Evolutionary conservation across 2,113 vertebrate genomes (phyloP).

Genomic region (Platichthys flesus): DNA sequence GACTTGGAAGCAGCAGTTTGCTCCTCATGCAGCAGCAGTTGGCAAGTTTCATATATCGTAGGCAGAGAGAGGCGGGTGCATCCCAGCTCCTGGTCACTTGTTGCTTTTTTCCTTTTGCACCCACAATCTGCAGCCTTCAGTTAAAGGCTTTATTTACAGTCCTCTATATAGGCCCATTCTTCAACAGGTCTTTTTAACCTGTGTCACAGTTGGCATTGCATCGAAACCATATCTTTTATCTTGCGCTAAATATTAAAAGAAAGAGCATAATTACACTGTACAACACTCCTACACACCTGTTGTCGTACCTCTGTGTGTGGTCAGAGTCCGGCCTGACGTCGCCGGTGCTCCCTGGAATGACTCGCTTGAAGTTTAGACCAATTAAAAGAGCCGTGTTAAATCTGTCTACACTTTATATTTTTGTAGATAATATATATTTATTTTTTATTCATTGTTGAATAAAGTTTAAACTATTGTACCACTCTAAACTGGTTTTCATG

Average conservation of each 20-base stretch:
- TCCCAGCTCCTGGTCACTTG: not conserved
- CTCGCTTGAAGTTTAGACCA: constrained; percentile 28
- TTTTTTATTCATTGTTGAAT: constrained; percentile 84
- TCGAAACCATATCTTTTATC: constrained; percentile 31
- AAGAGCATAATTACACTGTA: constrained; percentile 7
- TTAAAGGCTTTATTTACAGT: constrained; percentile 10
- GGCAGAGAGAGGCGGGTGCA: too few relatives aligned
- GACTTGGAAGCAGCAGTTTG: not conserved
- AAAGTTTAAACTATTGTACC: constrained; percentile 75
- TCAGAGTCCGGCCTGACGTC: constrained; percentile 32
- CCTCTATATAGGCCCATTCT: too few relatives aligned
- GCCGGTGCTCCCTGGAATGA: constrained; percentile 48
- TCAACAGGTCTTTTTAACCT: not conserved
- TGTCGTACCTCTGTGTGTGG: constrained; percentile 5
- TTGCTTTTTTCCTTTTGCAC: constrained; percentile 18
- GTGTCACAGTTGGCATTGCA: constrained; percentile 55
- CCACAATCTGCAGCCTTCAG: constrained; percentile 1
- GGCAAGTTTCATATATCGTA: too few relatives aligned
- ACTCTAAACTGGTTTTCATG: constrained; percentile 52
- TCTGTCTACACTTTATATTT: constrained; percentile 82
- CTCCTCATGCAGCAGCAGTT: not conserved
- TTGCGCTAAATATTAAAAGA: constrained; percentile 9
- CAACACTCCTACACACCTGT: constrained; percentile 21
- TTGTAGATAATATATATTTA: constrained; percentile 83
- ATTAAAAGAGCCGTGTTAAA: constrained; percentile 58